phyloP scores from a whole-genome alignment of 1,140 invertebrate species.

The Gyrodactylus bullatarudis region DNA sequence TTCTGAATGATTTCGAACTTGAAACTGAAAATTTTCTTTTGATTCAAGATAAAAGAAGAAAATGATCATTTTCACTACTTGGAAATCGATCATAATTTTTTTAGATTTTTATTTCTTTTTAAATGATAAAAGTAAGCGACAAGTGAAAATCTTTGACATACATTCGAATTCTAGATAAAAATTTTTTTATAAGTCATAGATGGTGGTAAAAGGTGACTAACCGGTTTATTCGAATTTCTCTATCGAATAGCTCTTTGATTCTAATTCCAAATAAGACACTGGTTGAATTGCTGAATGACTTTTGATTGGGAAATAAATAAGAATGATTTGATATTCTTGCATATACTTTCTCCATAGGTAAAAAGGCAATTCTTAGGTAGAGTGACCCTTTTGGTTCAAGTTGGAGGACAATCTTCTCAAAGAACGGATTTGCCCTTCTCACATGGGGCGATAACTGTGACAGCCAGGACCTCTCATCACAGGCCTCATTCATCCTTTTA shows the following conservation, averaged over 20 bases:
- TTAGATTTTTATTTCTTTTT: too few relatives aligned
- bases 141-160: too few relatives aligned
- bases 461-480: neutral
- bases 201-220: too few relatives aligned
- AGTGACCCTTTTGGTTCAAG: conserved; percentile 63
- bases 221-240: neutral
- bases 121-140: too few relatives aligned
- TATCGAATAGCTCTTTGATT: neutral
- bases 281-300: neutral
- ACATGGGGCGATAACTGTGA: neutral
- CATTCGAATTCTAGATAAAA: too few relatives aligned
- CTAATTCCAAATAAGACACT: neutral
- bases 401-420: conserved; percentile 35
- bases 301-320: neutral
- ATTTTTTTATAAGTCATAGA: neutral
- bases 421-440: neutral
- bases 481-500: conserved; percentile 8
- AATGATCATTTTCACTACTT: too few relatives aligned
- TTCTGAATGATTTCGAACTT: too few relatives aligned
- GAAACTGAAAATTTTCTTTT: too few relatives aligned
- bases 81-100: too few relatives aligned
- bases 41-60: too few relatives aligned
- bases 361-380: conserved; percentile 28
- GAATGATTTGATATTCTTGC: neutral
- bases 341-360: neutral